Percentiles rank a stretch among this genome's conserved stretches.
Conservation (phyloP, 2,113 vertebrate species). For the Leucopsar rothschildi region DNA sequence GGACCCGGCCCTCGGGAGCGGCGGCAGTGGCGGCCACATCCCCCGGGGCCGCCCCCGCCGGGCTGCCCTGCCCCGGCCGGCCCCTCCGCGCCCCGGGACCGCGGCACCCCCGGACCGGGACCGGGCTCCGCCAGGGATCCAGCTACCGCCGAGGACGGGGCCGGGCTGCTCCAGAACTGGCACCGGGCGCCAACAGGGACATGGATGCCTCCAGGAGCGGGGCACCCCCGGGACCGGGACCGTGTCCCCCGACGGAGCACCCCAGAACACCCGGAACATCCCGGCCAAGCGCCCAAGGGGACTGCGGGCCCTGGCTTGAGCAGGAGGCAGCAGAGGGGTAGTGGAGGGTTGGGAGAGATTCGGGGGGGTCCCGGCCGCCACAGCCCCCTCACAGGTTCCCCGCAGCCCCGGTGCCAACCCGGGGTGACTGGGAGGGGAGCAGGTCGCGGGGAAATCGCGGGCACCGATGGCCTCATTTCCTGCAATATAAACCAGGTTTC, state of each 20-base stretch:
- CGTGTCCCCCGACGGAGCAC: neutral
- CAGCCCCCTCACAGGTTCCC: neutral
- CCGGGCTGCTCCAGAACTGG: neutral
- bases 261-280: neutral
- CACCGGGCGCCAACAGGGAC: neutral
- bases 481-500: conserved; percentile 35
- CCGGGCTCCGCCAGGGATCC: neutral
- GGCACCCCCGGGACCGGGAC: neutral
- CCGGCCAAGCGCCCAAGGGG: neutral
- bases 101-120: neutral
- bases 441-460: neutral
- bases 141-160: neutral
- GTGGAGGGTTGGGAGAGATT: fast-evolving
- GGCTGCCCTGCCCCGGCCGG: neutral
- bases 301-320: too few species aligned
- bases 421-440: neutral
- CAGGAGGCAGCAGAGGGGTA: neutral
- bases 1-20: conserved; percentile 24
- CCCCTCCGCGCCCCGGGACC: neutral
- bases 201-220: neutral
- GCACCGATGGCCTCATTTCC: conserved; percentile 42
- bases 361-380: too few species aligned
- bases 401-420: neutral
- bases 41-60: conserved; percentile 22
- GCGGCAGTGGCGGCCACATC: neutral